Evolutionary conservation across 2,797 vertebrate genomes (phyloP).

Genomic region (Microctenopoma steveboyesi): DNA sequence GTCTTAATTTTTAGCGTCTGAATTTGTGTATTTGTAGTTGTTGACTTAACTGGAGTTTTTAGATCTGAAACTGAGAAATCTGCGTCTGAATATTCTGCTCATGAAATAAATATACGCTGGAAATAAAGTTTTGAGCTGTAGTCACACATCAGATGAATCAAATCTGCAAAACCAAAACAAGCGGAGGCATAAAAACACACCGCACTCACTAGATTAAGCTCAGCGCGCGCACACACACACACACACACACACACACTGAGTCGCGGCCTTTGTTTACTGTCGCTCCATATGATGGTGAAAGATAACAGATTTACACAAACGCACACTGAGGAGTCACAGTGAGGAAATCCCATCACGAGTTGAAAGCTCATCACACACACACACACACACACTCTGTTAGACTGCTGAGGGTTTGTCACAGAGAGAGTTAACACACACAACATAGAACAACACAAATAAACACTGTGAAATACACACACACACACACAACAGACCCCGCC

Average conservation of each 20-base stretch:
- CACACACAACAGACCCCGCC: too few species aligned
- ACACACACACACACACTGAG: background rate
- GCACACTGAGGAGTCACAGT: slow-evolving; percentile 31
- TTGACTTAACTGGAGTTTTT: too few species aligned
- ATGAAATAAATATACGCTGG: background rate
- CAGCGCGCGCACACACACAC: background rate
- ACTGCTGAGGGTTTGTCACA: slow-evolving; percentile 48
- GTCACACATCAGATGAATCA: slow-evolving; percentile 18
- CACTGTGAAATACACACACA: too few species aligned
- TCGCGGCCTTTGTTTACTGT: slow-evolving; percentile 50
- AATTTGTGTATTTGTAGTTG: too few species aligned
- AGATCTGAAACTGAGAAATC: background rate
- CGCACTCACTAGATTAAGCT: slow-evolving; percentile 14
- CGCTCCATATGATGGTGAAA: slow-evolving; percentile 56
- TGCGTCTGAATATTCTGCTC: background rate
- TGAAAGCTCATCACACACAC: slow-evolving; percentile 52
- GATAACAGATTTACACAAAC: slow-evolving; percentile 60
- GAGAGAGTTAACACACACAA: slow-evolving; percentile 30
- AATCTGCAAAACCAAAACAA: slow-evolving; percentile 1
- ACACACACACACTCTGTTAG: slow-evolving; percentile 26
- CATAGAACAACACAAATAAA: background rate
- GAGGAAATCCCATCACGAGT: slow-evolving; percentile 63
- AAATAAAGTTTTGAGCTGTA: slow-evolving; percentile 9
- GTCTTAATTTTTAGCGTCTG: too few species aligned
- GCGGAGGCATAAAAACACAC: background rate